Base-by-base conservation (phyloP, 2,113 vertebrate species). In the Cichladusa arquata region DNA sequence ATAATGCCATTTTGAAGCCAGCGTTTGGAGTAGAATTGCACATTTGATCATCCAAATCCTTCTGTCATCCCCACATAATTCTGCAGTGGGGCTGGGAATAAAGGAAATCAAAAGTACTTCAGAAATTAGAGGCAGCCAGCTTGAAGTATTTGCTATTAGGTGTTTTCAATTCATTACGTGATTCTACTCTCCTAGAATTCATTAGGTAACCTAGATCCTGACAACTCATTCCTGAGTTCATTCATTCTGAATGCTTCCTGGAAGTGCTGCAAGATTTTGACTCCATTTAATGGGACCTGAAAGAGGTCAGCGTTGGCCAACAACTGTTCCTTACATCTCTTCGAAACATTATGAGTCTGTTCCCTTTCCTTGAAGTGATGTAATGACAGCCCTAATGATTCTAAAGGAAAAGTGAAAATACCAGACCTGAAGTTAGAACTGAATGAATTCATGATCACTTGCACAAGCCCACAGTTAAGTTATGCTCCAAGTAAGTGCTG, bases 1-100 rank as follows among this genome's bases (percentile, higher is more conserved):
- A 86, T 60, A 94, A 93, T 93, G 93, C 91, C 94, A 95, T 95
- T 96, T 80, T 88, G 78, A 92, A 95, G 73, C 54, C 73, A 86
- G 51, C 56, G 85, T 93, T 92, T 76, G 44, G 79, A 92, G 69
- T 78, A 61, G 57, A 91, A 93, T 61, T 83, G 71, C 71, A 82
- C 22, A 31, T 62, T 86, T 2, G 6, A 70, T 66, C 83, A 33
- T 95, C 65, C 81, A 89, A 97, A 95, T 88, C 60, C 64, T 93
- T 87, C 90, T 90, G 81, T 97, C 85, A 92, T 90, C 56, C 83
- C 34, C 45, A 94, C 34, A 91, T 33, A 70, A 80, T 73, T 91
- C 87, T 90, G 54, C 38, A 90, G 26, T 2, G 54, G 67, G 64
- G 22, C 66, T 70, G 66, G 54, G 58, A 73, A 62, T 91, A 81